Percentiles rank a stretch among this genome's conserved stretches.
These are phyloP conservation scores for Limosa lapponica DNA, from an alignment of 2,797 vertebrate species.

Conservation along the genomic window DNA sequence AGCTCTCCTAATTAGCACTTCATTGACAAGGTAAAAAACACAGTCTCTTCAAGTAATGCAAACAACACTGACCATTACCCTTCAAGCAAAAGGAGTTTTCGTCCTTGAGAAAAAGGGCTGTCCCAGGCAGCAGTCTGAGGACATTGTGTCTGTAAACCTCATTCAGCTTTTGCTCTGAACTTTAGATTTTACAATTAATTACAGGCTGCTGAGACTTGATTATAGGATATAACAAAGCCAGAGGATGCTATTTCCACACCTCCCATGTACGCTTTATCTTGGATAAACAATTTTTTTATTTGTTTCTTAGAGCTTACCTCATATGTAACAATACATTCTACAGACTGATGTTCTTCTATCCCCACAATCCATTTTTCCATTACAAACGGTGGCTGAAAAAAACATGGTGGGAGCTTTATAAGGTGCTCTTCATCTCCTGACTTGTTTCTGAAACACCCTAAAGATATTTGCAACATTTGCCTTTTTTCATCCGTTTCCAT, in stretches of 20 bases:
- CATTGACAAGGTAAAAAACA: constrained; percentile 12
- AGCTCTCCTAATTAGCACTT: constrained; percentile 50
- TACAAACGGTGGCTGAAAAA: constrained; percentile 93
- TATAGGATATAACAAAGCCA: constrained; percentile 35
- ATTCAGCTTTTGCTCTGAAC: constrained; percentile 50
- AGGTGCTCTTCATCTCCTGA: background rate
- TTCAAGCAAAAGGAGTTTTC: constrained; percentile 26
- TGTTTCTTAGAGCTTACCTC: constrained; percentile 83
- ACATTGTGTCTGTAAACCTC: constrained; percentile 5
- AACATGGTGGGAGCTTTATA: background rate
- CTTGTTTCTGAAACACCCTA: background rate
- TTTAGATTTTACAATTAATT: constrained; percentile 59
- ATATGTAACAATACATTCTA: constrained; percentile 92
- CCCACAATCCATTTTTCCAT: constrained; percentile 99
- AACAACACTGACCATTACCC: constrained; percentile 9
- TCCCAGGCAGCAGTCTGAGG: background rate
- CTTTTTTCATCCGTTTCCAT: background rate
- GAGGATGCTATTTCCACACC: background rate
- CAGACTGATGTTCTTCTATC: constrained; percentile 84
- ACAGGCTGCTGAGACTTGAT: constrained; percentile 6
- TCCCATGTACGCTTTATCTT: background rate
- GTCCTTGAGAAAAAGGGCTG: background rate
- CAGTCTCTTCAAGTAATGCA: background rate
- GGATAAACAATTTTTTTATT: constrained; percentile 1
- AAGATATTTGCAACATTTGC: background rate